Percentiles rank a stretch among this genome's conserved stretches.
phyloP scores from a whole-genome alignment of 2,888 invertebrate species.

The Acleris literana region DNA sequence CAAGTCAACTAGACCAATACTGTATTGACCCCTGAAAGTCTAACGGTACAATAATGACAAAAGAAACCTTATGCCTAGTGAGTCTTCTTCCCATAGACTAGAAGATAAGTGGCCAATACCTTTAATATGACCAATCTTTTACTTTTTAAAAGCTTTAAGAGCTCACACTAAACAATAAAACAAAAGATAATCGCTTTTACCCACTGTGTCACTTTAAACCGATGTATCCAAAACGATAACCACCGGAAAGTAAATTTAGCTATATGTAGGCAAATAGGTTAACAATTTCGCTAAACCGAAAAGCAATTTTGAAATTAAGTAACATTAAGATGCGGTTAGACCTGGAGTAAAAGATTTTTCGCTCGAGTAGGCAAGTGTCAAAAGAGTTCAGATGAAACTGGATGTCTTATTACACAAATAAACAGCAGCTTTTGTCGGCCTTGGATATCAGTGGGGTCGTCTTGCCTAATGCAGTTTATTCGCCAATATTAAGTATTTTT shows the following conservation, averaged over 20 bases:
- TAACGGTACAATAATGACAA: no score
- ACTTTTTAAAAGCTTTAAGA: conserved; percentile 17
- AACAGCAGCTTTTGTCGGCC: no score
- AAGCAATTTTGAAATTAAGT: conserved; percentile 38
- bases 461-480: no score
- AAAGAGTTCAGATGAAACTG: not conserved
- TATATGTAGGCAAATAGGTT: conserved; percentile 50
- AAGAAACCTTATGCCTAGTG: not conserved
- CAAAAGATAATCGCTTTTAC: conserved; percentile 20
- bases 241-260: conserved; percentile 20
- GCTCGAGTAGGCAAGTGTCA: conserved; percentile 20
- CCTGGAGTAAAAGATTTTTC: conserved; percentile 19
- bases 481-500: no score
- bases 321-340: conserved; percentile 31
- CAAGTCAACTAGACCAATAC: no score
- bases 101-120: conserved; percentile 5
- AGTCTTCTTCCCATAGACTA: not conserved
- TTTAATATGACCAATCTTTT: not conserved
- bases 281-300: conserved; percentile 44
- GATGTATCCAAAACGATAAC: conserved; percentile 26
- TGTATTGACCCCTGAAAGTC: no score
- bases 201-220: conserved; percentile 31
- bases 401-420: not conserved
- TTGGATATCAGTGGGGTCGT: no score
- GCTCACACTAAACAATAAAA: conserved; percentile 18